Conservation (phyloP, 2,888 invertebrate genomes). For the Masnerella sp. region DNA sequence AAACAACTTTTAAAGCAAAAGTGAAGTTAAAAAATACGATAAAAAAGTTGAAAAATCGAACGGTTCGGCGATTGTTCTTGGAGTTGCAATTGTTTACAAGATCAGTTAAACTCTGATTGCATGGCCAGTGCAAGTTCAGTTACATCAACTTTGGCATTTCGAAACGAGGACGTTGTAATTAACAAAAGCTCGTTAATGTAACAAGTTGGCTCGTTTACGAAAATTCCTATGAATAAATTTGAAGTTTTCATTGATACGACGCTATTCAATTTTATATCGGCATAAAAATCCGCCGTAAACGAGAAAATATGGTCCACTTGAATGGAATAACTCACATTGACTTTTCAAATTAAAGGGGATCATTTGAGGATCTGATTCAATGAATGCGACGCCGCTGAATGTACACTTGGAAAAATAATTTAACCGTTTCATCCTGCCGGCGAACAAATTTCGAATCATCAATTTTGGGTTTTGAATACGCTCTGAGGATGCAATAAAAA, state of each 20-base stretch:
- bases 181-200: conserved; percentile 30
- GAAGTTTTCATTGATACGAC: conserved; percentile 25
- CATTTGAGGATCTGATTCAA: conserved; percentile 18
- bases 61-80: no score
- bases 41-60: no score
- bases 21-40: no score
- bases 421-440: not conserved
- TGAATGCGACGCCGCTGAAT: conserved; percentile 7
- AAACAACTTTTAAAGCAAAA: not conserved
- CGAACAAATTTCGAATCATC: conserved; percentile 18
- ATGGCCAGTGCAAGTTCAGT: no score
- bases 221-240: conserved; percentile 37
- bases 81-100: no score
- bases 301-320: conserved; percentile 24
- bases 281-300: conserved; percentile 29
- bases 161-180: conserved; percentile 18
- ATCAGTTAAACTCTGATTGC: no score
- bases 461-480: conserved; percentile 12
- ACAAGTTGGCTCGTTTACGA: conserved; percentile 14
- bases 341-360: conserved; percentile 36
- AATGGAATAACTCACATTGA: conserved; percentile 32
- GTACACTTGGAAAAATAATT: not conserved
- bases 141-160: no score
- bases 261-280: conserved; percentile 30
- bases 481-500: conserved; percentile 4